phyloP scores from a whole-genome alignment of 2,113 vertebrate species.

The Pipa parva region DNA sequence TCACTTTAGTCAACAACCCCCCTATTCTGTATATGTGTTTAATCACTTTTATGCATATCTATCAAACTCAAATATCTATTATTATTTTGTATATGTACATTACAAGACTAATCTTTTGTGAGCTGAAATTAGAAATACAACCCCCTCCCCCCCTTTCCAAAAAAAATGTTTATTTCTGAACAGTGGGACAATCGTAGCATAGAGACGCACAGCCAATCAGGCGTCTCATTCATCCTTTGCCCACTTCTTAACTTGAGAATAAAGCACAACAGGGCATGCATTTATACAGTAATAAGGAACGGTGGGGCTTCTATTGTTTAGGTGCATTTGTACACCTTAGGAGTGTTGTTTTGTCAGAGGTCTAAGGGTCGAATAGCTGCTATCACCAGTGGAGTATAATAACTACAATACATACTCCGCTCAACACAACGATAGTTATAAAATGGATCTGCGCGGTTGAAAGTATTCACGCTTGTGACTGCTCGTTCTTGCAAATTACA shows the following conservation, averaged over 20 bases:
- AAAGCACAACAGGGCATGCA: conserved; percentile 27
- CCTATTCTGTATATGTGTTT: no score
- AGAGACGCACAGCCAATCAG: conserved; percentile 29
- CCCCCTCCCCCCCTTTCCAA: not conserved
- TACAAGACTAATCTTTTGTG: not conserved
- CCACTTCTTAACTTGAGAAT: conserved; percentile 26
- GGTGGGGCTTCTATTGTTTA: conserved; percentile 31
- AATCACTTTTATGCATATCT: no score
- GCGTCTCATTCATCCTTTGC: conserved; percentile 28
- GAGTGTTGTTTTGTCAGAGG: conserved; percentile 30
- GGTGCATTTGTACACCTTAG: conserved; percentile 37
- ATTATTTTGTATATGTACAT: conserved; percentile 3
- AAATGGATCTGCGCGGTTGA: conserved; percentile 33
- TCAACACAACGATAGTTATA: conserved; percentile 9
- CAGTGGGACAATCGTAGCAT: conserved; percentile 25
- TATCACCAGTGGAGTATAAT: conserved; percentile 18
- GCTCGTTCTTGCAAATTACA: conserved; percentile 14
- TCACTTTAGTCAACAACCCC: no score
- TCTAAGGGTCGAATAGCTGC: conserved; percentile 30
- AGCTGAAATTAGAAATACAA: no score
- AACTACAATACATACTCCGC: conserved; percentile 25
- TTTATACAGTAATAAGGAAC: conserved; percentile 27
- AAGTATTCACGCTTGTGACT: conserved; percentile 13
- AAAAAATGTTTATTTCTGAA: conserved; percentile 29
- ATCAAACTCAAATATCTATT: not conserved